These are phyloP conservation scores for Synanthedon formicaeformis DNA, from an alignment of 2,888 invertebrate species.

Conservation along the genomic window DNA sequence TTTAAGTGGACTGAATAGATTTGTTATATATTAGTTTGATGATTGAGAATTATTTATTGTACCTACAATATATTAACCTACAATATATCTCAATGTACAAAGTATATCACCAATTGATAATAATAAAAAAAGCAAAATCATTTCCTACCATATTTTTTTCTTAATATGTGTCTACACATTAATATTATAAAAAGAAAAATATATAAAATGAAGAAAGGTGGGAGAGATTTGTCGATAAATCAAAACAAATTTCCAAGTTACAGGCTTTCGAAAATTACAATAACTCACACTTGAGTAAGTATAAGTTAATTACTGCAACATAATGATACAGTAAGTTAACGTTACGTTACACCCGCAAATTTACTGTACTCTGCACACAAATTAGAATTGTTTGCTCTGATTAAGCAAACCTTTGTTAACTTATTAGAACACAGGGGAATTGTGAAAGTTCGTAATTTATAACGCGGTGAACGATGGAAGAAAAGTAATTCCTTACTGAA, in stretches of 20 bases:
- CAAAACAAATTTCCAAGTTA: slow-evolving; percentile 9
- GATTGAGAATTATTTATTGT: too few species aligned
- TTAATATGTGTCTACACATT: neutral
- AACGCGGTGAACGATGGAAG: neutral
- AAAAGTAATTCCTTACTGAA: too few species aligned
- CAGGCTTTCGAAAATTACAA: slow-evolving; percentile 18
- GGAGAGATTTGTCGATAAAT: slow-evolving; percentile 9
- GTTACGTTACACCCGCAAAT: slow-evolving; percentile 17
- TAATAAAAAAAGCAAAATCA: too few species aligned
- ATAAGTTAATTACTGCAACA: slow-evolving; percentile 30
- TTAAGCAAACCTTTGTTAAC: slow-evolving; percentile 23
- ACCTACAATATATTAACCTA: too few species aligned
- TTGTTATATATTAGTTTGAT: too few species aligned
- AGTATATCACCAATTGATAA: too few species aligned
- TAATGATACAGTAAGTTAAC: slow-evolving; percentile 20
- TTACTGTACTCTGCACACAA: slow-evolving; percentile 13
- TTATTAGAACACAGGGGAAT: slow-evolving; percentile 7
- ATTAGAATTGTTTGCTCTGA: slow-evolving; percentile 34
- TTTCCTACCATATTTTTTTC: neutral
- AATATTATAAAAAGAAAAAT: neutral
- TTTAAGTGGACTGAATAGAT: too few species aligned
- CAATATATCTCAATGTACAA: too few species aligned
- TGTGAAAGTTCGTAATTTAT: neutral
- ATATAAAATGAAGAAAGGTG: neutral
- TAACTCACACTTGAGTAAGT: slow-evolving; percentile 27